Base-by-base conservation (phyloP, 2,113 vertebrate genomes). In the Apodemus speciosus region DNA sequence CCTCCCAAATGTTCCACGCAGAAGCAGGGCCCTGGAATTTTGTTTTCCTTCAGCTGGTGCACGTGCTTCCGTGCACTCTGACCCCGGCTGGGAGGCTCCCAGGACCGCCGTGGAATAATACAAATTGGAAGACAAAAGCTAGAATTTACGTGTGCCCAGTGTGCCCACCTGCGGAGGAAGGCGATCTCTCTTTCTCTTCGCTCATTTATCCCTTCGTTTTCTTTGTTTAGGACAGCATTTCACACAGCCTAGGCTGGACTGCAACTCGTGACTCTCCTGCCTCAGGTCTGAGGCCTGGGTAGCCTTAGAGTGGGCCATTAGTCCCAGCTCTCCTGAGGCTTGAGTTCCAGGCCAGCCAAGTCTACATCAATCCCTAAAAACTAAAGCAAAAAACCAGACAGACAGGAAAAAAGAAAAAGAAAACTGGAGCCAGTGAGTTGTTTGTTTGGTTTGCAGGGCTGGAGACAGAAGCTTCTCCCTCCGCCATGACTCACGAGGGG, bases 111-210 rank as follows among this genome's bases (percentile, higher is more conserved):
- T 68, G 62, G 83, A 49, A 85, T 68, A 68, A 85, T 23, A 68
- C 62, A 49, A 23, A 35, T 13, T 35, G 60, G 81, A 35, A 6
- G 18, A 23, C 27, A 35, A 40, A 58, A 35, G 27, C 11, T 30
- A 49, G 58, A 3, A 5, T 9, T 2, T 14, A 4, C 21, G 15
- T 38, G 2, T 23, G 60, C 20, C 18, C 18, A 7, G 23, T n/a
- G n/a, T n/a, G n/a, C n/a, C n/a, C n/a, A n/a, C 43, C 40, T 66
- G 9, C 5, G 4, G 30, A 64, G 35, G 60, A 25, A 51, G 23
- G 62, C 46, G 0, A 0, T 14, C 21, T 10, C 38, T 84, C 38
- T 20, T 0, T 32, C 10, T 27, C 4, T 25, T 58, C 35, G 1
- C 2, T 56, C 35, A 3, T 14, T 38, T 15, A 11, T 53, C 14